Base-by-base conservation (phyloP, 2,113 vertebrate genomes). In the Oxyruncus cristatus region DNA sequence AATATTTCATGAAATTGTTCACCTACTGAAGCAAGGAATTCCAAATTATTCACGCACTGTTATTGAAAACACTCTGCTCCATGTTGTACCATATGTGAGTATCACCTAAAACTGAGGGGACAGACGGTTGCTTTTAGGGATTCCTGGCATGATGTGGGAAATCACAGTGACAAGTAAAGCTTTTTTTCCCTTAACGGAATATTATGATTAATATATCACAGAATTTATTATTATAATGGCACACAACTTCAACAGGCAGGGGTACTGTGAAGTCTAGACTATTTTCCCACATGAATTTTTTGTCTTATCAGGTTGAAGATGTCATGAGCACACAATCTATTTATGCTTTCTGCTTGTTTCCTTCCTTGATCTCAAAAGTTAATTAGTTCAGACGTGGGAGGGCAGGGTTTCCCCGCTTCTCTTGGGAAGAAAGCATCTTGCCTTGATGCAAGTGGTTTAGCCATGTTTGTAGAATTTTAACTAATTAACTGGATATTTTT, bases 1-100 rank as follows among this genome's bases (percentile, higher is more conserved):
- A 81, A 50, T 76, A 15, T 73, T 13, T 52, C 4, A 6, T 35
- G 9, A 37, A 77, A 35, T 30, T 44, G 13, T 39, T 77, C 27
- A 53, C 2, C 2, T 81, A 12, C 11, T 16, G 41, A 41, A 71
- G 14, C 2, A 6, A 62, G 11, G 47, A 47, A 47, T 70, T 77
- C 23, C 12, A 68, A 55, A 41, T 92, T 39, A 35, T 76, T 26
- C 18, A 6, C 7, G 8, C 5, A 6, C 2, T 41, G 37, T 52
- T 32, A 14, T 42, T 59, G 44, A 58, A 82, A 84, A 28, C 9
- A 13, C 71, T 52, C 42, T 78, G 10, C 22, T 47, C 15, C n/a
- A 39, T n/a, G 9, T 59, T 58, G 7, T 44, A 37, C 30, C 0
- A 0, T 46, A 11, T 42, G 42, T 47, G n/a, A 4, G 13, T 2